These are phyloP conservation scores for Bombus soroeensis DNA, from an alignment of 1,140 invertebrate species.

Conservation along the genomic window DNA sequence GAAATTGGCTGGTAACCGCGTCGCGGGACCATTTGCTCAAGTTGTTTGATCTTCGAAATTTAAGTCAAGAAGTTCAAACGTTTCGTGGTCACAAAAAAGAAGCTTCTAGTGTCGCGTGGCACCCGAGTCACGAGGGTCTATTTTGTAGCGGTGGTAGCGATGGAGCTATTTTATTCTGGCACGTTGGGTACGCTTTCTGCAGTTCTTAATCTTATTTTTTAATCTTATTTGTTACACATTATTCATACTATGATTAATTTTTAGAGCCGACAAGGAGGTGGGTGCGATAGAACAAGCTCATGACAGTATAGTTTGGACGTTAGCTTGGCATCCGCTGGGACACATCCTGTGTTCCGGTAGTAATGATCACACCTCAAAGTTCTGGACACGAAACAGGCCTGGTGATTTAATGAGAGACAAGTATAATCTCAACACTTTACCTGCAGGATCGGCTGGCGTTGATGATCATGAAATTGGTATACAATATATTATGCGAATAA, in stretches of 20 bases:
- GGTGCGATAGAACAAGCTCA: conserved; percentile 99
- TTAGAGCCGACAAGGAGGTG: conserved; percentile 97
- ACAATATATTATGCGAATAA: background rate
- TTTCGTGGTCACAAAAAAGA: conserved; percentile 99
- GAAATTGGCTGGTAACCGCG: conserved; percentile 99
- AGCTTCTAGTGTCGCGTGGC: conserved; percentile 98
- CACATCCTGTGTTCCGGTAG: conserved; percentile 99
- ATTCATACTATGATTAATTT: conserved; percentile 48
- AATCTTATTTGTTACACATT: background rate
- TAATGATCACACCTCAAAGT: conserved; percentile 99
- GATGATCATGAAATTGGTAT: conserved; percentile 89
- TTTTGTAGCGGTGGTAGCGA: conserved; percentile 99
- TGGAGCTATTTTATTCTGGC: conserved; percentile 99
- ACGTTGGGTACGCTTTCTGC: conserved; percentile 91
- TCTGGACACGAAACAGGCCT: conserved; percentile 99
- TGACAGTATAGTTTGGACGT: conserved; percentile 99
- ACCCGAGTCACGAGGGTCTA: conserved; percentile 97
- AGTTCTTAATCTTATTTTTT: background rate
- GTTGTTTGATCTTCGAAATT: conserved; percentile 98
- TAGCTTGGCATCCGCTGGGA: conserved; percentile 99
- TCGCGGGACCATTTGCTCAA: conserved; percentile 99
- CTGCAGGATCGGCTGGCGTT: conserved; percentile 87
- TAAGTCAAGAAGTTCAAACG: conserved; percentile 96
- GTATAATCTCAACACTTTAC: conserved; percentile 97
- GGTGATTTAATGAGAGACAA: conserved; percentile 99